Base-by-base conservation (phyloP, 1,140 invertebrate species). In the Aphaenogaster ashmeadi region DNA sequence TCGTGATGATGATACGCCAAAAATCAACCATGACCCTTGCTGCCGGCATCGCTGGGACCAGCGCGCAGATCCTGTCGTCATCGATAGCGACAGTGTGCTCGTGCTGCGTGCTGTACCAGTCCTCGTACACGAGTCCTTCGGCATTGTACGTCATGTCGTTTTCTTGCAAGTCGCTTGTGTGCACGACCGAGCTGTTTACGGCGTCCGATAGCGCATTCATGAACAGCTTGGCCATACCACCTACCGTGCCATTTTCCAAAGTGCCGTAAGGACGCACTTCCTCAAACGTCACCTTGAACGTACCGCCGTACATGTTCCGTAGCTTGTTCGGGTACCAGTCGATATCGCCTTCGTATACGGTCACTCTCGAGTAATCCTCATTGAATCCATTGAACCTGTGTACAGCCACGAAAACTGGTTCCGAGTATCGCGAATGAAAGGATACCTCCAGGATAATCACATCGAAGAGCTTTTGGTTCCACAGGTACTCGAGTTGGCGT, bases 161-260 rank as follows among this genome's bases (percentile, higher is more conserved):
- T 8, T 66, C 60, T 4, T 36, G 41, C 13, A 8, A 4, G 18
- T 11, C 15, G 3, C 7, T 3, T 13, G 52, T 41, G 13, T 54
- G 72, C 27, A 86, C 13, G 21, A 81, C 64, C 38, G 84, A 47
- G 4, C 21, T 74, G 38, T 86, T 86, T 41, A 86, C 1, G 11
- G 8, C 13, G 21, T 13, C 9, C 13, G 21, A 41, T 3, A 86
- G 2, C 6, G 52, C 27, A 0, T 36, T n/a, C 15, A 54, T 15
- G 15, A 78, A 67, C 8, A 13, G 21, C 8, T 38, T 56, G 15
- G 75, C 71, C 41, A 86, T 38, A 11, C 64, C 60, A 2, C n/a
- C 27, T 3, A 44, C 47, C 9, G 2, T 33, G 8, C n/a, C 64
- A 9, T 15, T 41, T 11, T 67, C 47, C 9, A 54, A 56, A 38